These are phyloP conservation scores for Lepus timidus DNA, from an alignment of 2,113 vertebrate species.

Conservation along the genomic window DNA sequence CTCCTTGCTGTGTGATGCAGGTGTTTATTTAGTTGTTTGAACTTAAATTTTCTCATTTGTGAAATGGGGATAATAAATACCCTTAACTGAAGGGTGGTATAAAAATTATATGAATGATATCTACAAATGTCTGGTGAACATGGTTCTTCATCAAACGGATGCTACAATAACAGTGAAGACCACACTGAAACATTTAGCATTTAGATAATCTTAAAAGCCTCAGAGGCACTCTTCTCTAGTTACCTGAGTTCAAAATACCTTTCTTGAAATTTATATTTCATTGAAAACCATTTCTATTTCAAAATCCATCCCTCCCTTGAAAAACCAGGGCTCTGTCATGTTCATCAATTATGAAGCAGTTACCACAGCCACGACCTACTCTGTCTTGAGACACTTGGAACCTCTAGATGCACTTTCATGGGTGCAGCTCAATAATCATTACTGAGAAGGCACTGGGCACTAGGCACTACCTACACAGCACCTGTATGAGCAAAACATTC, in stretches of 20 bases:
- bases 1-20: background rate
- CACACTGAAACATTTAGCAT: background rate
- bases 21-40: background rate
- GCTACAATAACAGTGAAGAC: rapidly evolving
- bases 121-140: background rate
- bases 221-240: too few species aligned
- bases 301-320: background rate
- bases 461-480: rapidly evolving
- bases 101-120: background rate
- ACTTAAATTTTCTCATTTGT: background rate
- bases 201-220: background rate
- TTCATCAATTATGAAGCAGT: background rate
- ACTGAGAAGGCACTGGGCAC: rapidly evolving
- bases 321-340: background rate
- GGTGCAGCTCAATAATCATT: background rate
- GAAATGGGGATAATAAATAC: background rate
- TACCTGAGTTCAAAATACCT: background rate
- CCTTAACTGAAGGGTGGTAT: background rate
- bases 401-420: background rate
- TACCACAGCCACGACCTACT: background rate
- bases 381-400: background rate
- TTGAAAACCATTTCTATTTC: background rate
- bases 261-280: background rate
- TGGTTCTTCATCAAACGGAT: background rate
- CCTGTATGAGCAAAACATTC: rapidly evolving